Evolutionary conservation across 2,888 invertebrate genomes (phyloP).

Genomic region (Frankliniella fusca): DNA sequence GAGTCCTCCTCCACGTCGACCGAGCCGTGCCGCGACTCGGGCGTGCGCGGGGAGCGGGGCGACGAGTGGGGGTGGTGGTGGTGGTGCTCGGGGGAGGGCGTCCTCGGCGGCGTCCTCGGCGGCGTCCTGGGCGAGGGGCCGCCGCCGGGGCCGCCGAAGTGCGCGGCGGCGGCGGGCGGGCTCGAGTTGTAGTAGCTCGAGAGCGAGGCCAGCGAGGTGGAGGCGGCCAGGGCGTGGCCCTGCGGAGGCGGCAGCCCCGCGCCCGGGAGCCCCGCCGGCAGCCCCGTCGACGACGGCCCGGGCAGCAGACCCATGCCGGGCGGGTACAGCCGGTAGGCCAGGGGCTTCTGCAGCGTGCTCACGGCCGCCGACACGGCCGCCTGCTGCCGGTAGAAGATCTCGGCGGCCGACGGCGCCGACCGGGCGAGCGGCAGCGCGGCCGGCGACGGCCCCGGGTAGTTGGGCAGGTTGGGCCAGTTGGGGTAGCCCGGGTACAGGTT

Average conservation of each 20-base stretch:
- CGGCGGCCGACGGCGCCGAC: constrained; percentile 64
- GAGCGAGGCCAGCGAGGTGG: constrained; percentile 36
- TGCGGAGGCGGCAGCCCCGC: constrained; percentile 35
- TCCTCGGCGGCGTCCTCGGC: constrained; percentile 49
- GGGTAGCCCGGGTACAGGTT: constrained; percentile 79
- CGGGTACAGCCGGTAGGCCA: constrained; percentile 63
- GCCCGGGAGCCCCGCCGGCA: constrained; percentile 30
- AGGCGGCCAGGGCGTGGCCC: constrained; percentile 35
- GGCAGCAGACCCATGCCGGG: constrained; percentile 41
- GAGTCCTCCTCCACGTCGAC: constrained; percentile 42
- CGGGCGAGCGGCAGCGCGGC: constrained; percentile 52
- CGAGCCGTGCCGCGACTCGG: constrained; percentile 40
- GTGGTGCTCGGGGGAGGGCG: constrained; percentile 43
- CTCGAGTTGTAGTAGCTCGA: constrained; percentile 40
- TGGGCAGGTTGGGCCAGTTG: constrained; percentile 50
- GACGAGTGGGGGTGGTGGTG: constrained; percentile 40
- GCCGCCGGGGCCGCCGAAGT: constrained; percentile 29
- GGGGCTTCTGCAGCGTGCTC: constrained; percentile 74
- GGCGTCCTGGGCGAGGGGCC: no score
- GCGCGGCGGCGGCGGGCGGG: constrained; percentile 8
- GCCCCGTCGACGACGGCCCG: constrained; percentile 33
- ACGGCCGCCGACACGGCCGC: constrained; percentile 61
- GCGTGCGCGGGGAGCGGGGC: constrained; percentile 41
- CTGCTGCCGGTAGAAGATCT: constrained; percentile 77
- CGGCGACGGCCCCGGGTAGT: constrained; percentile 49